These are phyloP conservation scores for Nymphicus hollandicus DNA, from an alignment of 2,113 vertebrate genomes.

Conservation along the genomic window DNA sequence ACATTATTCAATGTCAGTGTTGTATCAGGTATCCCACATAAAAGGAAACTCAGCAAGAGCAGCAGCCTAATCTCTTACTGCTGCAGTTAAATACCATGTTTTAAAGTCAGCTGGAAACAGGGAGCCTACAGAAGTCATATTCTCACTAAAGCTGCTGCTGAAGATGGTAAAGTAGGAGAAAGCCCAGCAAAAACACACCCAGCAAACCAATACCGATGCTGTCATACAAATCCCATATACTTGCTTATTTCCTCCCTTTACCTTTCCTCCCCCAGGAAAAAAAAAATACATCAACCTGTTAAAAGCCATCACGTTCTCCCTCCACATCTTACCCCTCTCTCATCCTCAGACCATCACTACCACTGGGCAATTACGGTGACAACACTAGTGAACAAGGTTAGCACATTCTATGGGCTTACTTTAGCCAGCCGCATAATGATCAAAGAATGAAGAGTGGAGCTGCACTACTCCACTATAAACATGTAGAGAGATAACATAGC, in stretches of 20 bases:
- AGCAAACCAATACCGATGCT: not conserved
- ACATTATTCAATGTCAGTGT: not conserved
- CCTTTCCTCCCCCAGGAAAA: not conserved
- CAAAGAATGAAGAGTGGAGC: not conserved
- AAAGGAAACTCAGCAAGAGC: not conserved
- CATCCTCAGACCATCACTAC: too few relatives aligned
- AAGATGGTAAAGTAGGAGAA: not conserved
- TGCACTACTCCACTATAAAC: not conserved
- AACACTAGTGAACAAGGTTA: fast-evolving
- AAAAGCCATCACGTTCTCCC: not conserved
- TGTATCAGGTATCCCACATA: not conserved
- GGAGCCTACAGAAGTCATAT: fast-evolving
- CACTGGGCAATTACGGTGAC: fast-evolving
- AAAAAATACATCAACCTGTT: too few relatives aligned
- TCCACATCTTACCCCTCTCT: fast-evolving
- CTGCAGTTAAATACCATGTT: not conserved
- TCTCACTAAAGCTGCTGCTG: not conserved
- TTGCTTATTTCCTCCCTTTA: not conserved
- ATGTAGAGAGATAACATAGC: not conserved
- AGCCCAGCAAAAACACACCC: not conserved
- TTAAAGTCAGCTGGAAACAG: not conserved
- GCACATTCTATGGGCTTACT: fast-evolving
- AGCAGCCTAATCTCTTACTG: not conserved
- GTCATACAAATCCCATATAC: not conserved
- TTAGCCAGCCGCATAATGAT: not conserved